phyloP scores from a whole-genome alignment of 2,888 invertebrate genomes.

The Hyles lineata region DNA sequence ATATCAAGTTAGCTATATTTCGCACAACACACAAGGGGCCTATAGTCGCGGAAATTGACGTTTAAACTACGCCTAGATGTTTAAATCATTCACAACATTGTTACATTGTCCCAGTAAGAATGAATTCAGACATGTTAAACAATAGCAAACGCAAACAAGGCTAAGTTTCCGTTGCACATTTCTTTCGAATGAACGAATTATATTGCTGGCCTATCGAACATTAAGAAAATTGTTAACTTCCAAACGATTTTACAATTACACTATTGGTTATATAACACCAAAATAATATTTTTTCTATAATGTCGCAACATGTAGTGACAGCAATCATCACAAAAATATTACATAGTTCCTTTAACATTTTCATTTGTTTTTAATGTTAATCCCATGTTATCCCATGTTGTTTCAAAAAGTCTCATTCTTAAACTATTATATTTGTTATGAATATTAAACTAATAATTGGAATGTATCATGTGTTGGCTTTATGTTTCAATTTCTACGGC shows the following conservation, averaged over 20 bases:
- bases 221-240: too few species aligned
- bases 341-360: too few species aligned
- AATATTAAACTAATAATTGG: background rate
- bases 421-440: background rate
- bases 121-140: slow-evolving; percentile 6
- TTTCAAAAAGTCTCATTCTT: background rate
- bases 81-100: slow-evolving; percentile 4
- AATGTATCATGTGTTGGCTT: background rate
- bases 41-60: slow-evolving; percentile 6
- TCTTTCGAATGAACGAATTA: background rate
- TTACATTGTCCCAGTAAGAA: background rate
- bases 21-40: background rate
- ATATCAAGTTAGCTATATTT: background rate
- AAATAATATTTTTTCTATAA: too few species aligned
- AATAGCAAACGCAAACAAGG: background rate
- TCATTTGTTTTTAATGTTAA: too few species aligned
- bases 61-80: slow-evolving; percentile 6
- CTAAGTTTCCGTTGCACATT: slow-evolving; percentile 6
- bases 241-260: too few species aligned
- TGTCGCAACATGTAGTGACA: too few species aligned
- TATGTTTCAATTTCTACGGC: background rate
- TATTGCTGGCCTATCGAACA: too few species aligned
- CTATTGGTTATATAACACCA: too few species aligned
- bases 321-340: too few species aligned
- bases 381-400: too few species aligned